A percentile compares a stretch with the other conserved stretches of the same genome.
Evolutionary conservation across 2,888 invertebrate species (phyloP).

Genomic region (Dinocampus coccinellae): DNA sequence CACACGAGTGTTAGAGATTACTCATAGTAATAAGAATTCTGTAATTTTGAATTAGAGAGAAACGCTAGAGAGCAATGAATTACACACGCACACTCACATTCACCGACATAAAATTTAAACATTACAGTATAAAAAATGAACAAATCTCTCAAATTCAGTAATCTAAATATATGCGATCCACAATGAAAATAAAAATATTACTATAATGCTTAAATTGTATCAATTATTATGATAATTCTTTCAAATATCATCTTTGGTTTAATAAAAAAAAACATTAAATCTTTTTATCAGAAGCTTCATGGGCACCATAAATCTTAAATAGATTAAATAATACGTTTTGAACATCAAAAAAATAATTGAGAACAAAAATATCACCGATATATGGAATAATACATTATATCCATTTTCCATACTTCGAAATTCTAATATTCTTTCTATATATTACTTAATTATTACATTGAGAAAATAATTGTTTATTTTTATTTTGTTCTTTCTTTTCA

Average conservation of each 20-base stretch:
- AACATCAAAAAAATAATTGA: neutral
- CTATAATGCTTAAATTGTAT: neutral
- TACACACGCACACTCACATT: neutral
- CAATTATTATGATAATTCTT: neutral
- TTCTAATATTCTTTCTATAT: conserved; percentile 52
- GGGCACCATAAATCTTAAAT: neutral
- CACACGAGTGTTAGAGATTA: neutral
- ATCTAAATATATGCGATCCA: too few relatives aligned
- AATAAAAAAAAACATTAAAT: neutral
- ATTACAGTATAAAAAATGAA: too few relatives aligned
- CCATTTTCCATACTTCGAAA: conserved; percentile 55
- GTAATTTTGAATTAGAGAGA: neutral
- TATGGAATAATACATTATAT: conserved; percentile 47
- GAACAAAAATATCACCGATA: neutral
- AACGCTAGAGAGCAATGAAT: neutral
- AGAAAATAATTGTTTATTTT: conserved; percentile 66
- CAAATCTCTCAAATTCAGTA: too few relatives aligned
- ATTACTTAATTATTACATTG: conserved; percentile 65
- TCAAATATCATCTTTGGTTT: neutral
- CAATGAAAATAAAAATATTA: neutral
- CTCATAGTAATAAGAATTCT: neutral
- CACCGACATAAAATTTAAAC: neutral
- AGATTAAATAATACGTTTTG: neutral
- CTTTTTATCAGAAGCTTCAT: neutral
- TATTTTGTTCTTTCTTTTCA: conserved; percentile 53